Conservation (phyloP, 1,140 invertebrate species). For the Neodiprion lecontei region DNA sequence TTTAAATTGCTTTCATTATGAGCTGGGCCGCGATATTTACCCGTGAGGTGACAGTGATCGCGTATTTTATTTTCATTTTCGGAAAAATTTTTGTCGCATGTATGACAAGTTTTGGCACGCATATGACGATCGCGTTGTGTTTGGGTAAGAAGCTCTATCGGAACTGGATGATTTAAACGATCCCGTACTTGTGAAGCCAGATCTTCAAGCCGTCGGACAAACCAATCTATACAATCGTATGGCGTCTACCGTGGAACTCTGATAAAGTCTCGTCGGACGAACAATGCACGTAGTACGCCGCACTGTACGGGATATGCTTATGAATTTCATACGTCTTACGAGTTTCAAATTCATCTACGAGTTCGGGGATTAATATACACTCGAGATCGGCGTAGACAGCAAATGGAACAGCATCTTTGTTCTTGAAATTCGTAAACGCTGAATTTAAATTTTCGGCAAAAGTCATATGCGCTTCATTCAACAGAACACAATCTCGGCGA, state of each 20-base stretch:
- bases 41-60: no score
- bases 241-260: background rate
- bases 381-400: background rate
- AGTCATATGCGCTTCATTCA: background rate
- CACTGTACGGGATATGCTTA: no score
- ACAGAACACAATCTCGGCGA: background rate
- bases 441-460: background rate
- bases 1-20: no score
- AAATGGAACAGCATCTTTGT: background rate
- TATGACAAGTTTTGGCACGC: no score
- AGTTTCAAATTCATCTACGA: no score
- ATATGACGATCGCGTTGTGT: no score
- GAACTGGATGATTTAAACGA: conserved; percentile 17
- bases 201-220: conserved; percentile 34
- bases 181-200: conserved; percentile 32
- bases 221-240: conserved; percentile 36
- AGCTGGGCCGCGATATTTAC: no score
- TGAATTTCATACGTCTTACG: no score
- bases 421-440: background rate
- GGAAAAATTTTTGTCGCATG: no score
- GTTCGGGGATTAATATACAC: background rate
- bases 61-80: no score
- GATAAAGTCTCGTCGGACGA: no score
- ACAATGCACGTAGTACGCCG: no score
- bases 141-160: conserved; percentile 11